Evolutionary conservation across 1,140 invertebrate genomes (phyloP), one percentile per base, ranked within the genome.

Genomic region (Delia radicum): DNA sequence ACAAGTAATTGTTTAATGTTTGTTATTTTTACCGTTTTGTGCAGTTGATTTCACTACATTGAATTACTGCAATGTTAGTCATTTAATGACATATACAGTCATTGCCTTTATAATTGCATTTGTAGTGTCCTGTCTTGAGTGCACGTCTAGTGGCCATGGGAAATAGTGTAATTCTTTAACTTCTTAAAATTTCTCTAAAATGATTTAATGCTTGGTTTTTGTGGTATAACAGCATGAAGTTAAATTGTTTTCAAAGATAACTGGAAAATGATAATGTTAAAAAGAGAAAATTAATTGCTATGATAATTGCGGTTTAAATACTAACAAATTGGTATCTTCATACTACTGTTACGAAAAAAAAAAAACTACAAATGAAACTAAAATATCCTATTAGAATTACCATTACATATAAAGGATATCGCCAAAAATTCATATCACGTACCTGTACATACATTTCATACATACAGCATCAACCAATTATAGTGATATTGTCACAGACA

Each of bases 401-500:
- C 33, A 37, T 48, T 18, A 55, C 37, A 15, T 15, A 3, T n/a
- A n/a, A n/a, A n/a, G 31, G 12, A 33, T 55, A 15, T 21, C 48
- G 21, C 15, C 3, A 21, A 55, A 18, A 55, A 55, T 55, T 55
- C 48, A 6, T 21, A 55, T 8, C 48, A 55, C 48, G 48, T 55
- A 55, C 21, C 48, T 55, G 48, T 55, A 55, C 24, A n/a, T n/a
- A n/a, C 48, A 55, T 55, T 55, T 21, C 18, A n/a, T n/a, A n/a
- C 5, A 55, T 21, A 55, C 63, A 65, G 29, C 5, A 65, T 10
- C 26, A 72, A 48, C 33, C 69, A 72, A 72, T 72, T 72, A 72
- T 72, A 72, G 69, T 72, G 69, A 72, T 72, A 72, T 72, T 72
- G 69, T 72, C 69, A 72, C 5, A 72, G 31, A 72, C 69, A 67